Base-by-base conservation (phyloP, 2,113 vertebrate species). In the Oenanthe oenanthe region DNA sequence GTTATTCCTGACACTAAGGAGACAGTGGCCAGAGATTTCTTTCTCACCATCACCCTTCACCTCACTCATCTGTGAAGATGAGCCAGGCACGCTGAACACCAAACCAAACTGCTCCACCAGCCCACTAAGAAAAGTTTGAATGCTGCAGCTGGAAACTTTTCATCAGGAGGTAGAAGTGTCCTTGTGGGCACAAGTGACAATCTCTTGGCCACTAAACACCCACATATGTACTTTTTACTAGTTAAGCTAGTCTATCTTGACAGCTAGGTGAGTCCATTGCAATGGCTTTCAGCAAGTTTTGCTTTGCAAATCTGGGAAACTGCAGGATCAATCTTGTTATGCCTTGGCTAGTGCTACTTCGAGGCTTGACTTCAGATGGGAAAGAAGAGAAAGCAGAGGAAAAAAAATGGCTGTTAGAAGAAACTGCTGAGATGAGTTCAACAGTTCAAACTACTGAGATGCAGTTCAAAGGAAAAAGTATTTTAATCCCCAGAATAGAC, bases 361-460 rank as follows among this genome's bases (percentile, higher is more conserved):
- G 48, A 89, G 43, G 65, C 47, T 56, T 66, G 60, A 71, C 40
- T 70, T 62, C 43, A 82, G 51, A 62, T 7, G 66, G 63, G 43
- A 92, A 76, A 88, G 42, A 61, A 47, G 34, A 80, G 18, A 79
- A 70, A 12, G 14, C 7, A 92, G 18, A 79, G 34, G 29, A 13
- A 56, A 81, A 81, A 25, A 77, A 68, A 71, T 79, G 7, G 17
- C 36, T 78, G n/a, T n/a, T 56, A 79, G 45, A 75, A 93, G n/a
- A 88, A 95, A 92, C 42, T 78, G 63, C 60, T 73, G 61, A 81
- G 61, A 89, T 10, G n/a, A 81, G 40, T 81, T 91, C 85, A 92
- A 76, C 36, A 90, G 80, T 81, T 79, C 86, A 84, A 90, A 93
- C 34, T 66, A 66, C 67, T 43, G 54, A 89, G 60, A 96, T 10